Base-by-base conservation (phyloP, 1,140 invertebrate genomes). In the Caenorhabditis tropicalis region DNA sequence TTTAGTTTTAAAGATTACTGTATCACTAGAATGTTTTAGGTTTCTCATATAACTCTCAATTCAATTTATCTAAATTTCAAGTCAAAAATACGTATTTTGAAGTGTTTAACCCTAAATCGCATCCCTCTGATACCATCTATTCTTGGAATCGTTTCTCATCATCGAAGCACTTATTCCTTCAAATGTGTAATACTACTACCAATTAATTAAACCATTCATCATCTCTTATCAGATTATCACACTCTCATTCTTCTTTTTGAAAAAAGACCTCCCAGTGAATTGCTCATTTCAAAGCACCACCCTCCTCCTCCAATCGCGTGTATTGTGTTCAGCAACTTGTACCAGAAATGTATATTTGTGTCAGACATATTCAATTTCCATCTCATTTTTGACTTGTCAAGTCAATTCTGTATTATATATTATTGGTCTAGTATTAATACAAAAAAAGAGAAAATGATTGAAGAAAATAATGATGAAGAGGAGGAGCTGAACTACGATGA, bases 321-420 rank as follows among this genome's bases (percentile, higher is more conserved):
- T 70, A 39, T n/a, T 27, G 16, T 16, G 24, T 39, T 27, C 27
- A 3, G 16, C 60, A 36, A 39, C 60, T 36, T 36, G 60, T 36
- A 70, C 60, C 21, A 70, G 60, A 70, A 70, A 70, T 70, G 60
- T 36, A 70, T 70, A 58, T 58, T 36, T 70, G 33, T 70, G 60
- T 36, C 60, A n/a, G 60, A 70, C 60, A 70, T 70, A 70, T 70
- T 70, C 60, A 70, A 70, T 70, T 70, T 70, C 60, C 31, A 36
- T n/a, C n/a, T 70, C 33, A 70, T 70, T 70, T 39, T 70, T 70
- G 60, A 39, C 60, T 70, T 24, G 21, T 31, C 56, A 16, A 60
- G n/a, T n/a, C n/a, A 60, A 31, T 60, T 60, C 56, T 60, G 27
- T 70, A n/a, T 33, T 70, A 33, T 70, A 70, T 36, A 36, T 19